phyloP scores from a whole-genome alignment of 2,113 vertebrate species.

The Grammomys surdaster region DNA sequence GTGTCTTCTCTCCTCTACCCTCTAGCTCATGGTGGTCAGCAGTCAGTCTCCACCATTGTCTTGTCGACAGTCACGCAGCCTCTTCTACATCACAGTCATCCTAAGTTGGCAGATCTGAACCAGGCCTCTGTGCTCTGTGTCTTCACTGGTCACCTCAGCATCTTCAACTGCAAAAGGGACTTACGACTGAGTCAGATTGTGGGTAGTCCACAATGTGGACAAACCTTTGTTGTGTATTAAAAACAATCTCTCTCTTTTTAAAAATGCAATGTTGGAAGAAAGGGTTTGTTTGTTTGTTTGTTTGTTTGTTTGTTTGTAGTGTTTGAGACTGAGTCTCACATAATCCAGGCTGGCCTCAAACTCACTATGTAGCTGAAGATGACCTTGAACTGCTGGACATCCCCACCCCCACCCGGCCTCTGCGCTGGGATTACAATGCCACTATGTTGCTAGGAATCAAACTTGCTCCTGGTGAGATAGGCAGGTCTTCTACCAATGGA shows the following conservation, averaged over 20 bases:
- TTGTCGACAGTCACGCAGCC: background rate
- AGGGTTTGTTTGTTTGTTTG: background rate
- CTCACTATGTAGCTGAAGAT: background rate
- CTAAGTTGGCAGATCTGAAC: background rate
- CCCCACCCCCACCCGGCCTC: too few species aligned
- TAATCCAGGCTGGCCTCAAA: background rate
- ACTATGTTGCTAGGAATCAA: background rate
- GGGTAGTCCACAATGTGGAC: rapidly evolving
- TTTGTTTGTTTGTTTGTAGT: background rate
- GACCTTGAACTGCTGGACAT: background rate
- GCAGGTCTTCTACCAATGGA: background rate
- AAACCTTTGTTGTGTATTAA: background rate
- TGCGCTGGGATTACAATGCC: background rate
- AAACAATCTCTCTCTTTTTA: background rate
- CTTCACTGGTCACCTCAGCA: background rate
- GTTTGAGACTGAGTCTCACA: background rate
- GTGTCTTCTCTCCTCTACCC: background rate
- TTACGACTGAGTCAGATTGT: background rate
- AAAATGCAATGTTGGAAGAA: background rate
- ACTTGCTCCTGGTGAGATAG: background rate
- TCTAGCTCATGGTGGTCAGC: background rate
- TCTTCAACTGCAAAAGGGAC: background rate
- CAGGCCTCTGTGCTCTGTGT: background rate
- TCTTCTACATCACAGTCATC: background rate
- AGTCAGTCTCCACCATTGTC: background rate